Conservation (phyloP, 2,113 vertebrate species). For the Mandrillus leucophaeus region DNA sequence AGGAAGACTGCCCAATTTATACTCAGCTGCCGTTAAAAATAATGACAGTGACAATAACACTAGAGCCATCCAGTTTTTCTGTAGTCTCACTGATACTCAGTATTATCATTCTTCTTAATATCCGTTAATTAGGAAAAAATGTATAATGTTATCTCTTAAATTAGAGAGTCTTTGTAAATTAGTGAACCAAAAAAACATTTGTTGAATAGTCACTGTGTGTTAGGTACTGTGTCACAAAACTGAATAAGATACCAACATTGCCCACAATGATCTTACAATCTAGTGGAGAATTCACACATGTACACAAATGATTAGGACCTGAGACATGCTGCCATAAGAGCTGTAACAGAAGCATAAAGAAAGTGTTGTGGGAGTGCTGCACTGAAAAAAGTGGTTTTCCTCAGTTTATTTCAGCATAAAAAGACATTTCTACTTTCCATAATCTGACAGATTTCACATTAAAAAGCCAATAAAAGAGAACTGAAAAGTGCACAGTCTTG, state of each 20-base stretch:
- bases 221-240: background rate
- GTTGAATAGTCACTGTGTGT: background rate
- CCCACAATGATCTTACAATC: background rate
- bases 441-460: conserved; percentile 27
- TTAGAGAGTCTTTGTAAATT: background rate
- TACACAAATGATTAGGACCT: background rate
- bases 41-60: background rate
- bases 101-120: background rate
- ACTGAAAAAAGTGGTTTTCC: background rate
- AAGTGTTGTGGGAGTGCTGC: background rate
- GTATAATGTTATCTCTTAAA: background rate
- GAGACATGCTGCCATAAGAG: background rate
- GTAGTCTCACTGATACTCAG: background rate
- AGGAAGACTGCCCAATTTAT: background rate
- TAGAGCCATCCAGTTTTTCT: background rate
- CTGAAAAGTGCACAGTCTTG: background rate
- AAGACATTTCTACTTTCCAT: conserved; percentile 53
- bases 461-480: conserved; percentile 27
- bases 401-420: background rate
- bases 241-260: background rate
- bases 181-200: background rate
- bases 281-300: background rate
- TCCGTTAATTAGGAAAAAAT: background rate
- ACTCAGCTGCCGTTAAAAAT: conserved; percentile 2
- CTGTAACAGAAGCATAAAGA: background rate